These are phyloP conservation scores for Tokudaia tokunoshimensis DNA, from an alignment of 2,797 vertebrate species.

Conservation along the genomic window DNA sequence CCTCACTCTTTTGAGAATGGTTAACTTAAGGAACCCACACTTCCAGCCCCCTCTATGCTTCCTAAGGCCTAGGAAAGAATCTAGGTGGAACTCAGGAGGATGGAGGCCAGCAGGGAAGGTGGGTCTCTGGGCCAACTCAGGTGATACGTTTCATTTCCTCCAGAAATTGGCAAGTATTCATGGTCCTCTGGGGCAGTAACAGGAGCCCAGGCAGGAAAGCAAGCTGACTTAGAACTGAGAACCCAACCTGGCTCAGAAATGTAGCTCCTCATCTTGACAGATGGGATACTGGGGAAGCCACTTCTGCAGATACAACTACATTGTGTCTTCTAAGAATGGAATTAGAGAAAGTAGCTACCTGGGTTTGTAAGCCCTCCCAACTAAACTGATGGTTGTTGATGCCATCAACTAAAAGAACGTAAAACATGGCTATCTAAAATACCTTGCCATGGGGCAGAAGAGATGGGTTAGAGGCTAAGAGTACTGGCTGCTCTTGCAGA, in stretches of 20 bases:
- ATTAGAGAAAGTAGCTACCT: not conserved
- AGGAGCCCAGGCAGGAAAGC: not conserved
- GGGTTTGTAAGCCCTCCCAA: not conserved
- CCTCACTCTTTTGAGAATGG: slow-evolving; percentile 25
- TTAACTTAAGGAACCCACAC: slow-evolving; percentile 8
- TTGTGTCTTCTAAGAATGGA: not conserved
- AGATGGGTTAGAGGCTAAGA: not conserved
- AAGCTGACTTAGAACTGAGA: not conserved
- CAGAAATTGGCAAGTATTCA: not conserved
- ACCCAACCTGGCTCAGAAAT: not conserved
- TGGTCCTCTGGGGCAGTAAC: not conserved
- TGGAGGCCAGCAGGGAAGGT: not conserved
- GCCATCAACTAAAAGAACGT: not conserved
- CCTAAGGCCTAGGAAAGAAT: not conserved
- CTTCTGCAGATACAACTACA: not conserved
- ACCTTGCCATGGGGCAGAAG: not conserved
- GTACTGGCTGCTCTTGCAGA: not conserved
- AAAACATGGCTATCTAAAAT: not conserved
- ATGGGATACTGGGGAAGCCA: not conserved
- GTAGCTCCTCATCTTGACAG: not conserved
- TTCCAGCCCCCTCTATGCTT: not conserved
- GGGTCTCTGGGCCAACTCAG: not conserved
- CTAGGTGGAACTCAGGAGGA: not conserved
- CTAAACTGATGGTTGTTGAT: not conserved
- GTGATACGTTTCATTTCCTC: not conserved